Conservation (phyloP, 2,797 vertebrate genomes). For the Leptodactylus fallax region DNA sequence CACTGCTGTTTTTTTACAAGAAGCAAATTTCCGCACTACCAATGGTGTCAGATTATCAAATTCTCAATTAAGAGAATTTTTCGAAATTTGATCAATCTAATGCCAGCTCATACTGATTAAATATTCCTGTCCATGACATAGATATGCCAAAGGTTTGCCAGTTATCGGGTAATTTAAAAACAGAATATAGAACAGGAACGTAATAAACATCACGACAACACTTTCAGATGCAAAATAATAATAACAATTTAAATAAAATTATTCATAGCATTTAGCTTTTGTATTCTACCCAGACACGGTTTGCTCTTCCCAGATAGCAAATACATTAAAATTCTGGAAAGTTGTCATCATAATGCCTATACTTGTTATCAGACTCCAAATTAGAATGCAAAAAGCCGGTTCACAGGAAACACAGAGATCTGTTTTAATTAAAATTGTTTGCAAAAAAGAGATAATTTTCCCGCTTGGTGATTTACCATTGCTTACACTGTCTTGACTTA, state of each 20-base stretch:
- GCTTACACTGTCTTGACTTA: background rate
- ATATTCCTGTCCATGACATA: background rate
- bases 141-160: background rate
- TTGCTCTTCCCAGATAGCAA: constrained; percentile 35
- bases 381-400: constrained; percentile 52
- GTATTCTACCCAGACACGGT: constrained; percentile 23
- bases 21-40: too few relatives aligned
- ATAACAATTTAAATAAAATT: constrained; percentile 27
- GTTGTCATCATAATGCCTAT: constrained; percentile 29
- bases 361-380: constrained; percentile 37
- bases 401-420: constrained; percentile 19
- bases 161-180: background rate
- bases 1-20: too few relatives aligned
- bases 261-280: constrained; percentile 36
- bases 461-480: constrained; percentile 6
- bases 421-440: constrained; percentile 47
- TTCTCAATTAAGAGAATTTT: background rate
- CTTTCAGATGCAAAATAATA: constrained; percentile 20
- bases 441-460: constrained; percentile 37
- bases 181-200: background rate
- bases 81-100: background rate
- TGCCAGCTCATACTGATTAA: background rate
- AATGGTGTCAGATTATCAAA: too few relatives aligned
- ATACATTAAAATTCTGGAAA: constrained; percentile 49
- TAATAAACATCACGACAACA: constrained; percentile 17